Base-by-base conservation (phyloP, 2,888 invertebrate species). In the Eilema griseolum region DNA sequence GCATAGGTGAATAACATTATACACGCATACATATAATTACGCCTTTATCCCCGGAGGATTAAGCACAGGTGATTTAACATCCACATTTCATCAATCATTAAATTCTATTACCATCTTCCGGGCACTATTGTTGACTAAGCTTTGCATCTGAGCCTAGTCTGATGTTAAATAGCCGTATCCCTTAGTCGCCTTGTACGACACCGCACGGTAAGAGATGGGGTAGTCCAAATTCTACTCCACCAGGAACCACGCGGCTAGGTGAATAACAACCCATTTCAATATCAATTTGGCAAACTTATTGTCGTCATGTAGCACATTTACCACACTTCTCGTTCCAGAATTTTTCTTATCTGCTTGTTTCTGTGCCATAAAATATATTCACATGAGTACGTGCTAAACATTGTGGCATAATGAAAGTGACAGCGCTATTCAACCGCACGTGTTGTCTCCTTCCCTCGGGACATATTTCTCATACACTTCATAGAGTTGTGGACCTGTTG, bases 401-500 rank as follows among this genome's bases (percentile, higher is more conserved):
- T 26, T 24, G 24, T 65, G 12, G 52, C 33, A 10, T n/a, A 31
- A 46, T 7, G 60, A 69, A 64, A 64, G 31, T 28, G 52, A 64
- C 24, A 52, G 5, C 46, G 64, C 46, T 64, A 64, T 33, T 59
- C 60, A 56, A 33, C n/a, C 52, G 12, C 23, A 62, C 10, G n/a
- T 24, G 14, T 20, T 64, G 31, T 69, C 46, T 64, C 59, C 46
- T 26, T 60, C 52, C 16, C 57, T 0, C n/a, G 28, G 31, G n/a
- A 52, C 12, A 12, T 33, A 33, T 46, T 5, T 52, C 31, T 52
- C 23, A 52, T 31, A 52, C 31, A 60, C 12, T 64, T 46, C 26
- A 24, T 61, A 52, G 56, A 59, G 62, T 63, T 52, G 14, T 62
- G 46, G 23, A 63, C 24, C 57, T 65, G 72, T 73, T 77, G 69